These are phyloP conservation scores for Rhinopomastus cyanomelas DNA, from an alignment of 2,113 vertebrate species.

Conservation along the genomic window DNA sequence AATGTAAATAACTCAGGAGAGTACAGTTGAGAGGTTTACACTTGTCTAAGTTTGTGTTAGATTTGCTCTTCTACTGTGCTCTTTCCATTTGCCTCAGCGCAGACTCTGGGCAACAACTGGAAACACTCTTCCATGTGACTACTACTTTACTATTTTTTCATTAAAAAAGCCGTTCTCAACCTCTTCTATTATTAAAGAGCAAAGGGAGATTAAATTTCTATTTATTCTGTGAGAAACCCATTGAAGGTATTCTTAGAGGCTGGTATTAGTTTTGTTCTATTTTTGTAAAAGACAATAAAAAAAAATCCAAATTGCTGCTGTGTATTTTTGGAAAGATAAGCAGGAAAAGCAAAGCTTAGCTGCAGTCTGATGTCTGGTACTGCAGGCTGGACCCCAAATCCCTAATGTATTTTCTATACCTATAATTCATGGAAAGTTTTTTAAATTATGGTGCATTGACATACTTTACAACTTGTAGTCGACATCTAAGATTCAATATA, in stretches of 20 bases:
- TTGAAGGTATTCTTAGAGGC: background rate
- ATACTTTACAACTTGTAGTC: background rate
- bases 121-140: background rate
- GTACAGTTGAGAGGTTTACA: background rate
- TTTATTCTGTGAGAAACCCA: background rate
- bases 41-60: background rate
- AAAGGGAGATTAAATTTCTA: constrained; percentile 1
- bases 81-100: background rate
- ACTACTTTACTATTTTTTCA: background rate
- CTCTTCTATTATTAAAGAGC: background rate
- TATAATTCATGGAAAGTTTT: background rate
- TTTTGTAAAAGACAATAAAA: background rate
- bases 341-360: background rate
- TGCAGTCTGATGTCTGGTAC: background rate
- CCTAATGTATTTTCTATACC: background rate
- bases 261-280: background rate
- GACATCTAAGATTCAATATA: background rate
- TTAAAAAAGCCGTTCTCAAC: background rate
- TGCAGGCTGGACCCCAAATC: background rate
- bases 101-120: background rate
- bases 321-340: background rate
- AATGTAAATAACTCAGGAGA: fast-evolving
- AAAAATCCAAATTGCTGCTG: background rate
- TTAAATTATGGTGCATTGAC: background rate
- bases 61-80: background rate